These are phyloP conservation scores for Caenorhabditis virilis DNA, from an alignment of 2,888 invertebrate species.

Conservation along the genomic window DNA sequence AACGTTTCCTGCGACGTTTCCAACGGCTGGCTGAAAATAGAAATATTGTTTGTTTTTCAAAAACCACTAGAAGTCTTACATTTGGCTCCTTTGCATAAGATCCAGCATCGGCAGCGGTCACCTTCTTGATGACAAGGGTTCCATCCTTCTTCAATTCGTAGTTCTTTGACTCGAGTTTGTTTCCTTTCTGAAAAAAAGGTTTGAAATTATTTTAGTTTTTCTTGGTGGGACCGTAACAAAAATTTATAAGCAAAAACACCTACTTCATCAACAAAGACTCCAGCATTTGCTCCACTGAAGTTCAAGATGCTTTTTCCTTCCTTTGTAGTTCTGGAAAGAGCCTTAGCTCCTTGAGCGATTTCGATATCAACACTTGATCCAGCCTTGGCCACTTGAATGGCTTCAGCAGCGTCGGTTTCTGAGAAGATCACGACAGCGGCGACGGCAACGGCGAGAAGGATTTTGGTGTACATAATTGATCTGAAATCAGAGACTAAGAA, in stretches of 20 bases:
- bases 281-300: not conserved
- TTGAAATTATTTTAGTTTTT: too few species aligned
- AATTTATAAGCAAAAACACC: not conserved
- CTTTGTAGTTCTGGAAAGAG: not conserved
- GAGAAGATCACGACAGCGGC: not conserved
- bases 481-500: too few species aligned
- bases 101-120: slow-evolving; percentile 28
- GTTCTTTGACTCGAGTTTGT: slow-evolving; percentile 3
- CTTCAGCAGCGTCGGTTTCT: not conserved
- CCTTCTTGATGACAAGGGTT: slow-evolving; percentile 31
- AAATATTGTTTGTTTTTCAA: too few species aligned
- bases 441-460: not conserved
- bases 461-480: too few species aligned
- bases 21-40: too few species aligned
- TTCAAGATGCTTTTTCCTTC: not conserved
- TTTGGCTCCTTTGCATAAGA: slow-evolving; percentile 15
- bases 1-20: not conserved
- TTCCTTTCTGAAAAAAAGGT: slow-evolving; percentile 8
- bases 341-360: not conserved
- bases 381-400: not conserved
- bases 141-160: slow-evolving; percentile 2
- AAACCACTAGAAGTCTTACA: slow-evolving; percentile 7
- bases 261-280: slow-evolving; percentile 7
- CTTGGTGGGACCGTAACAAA: too few species aligned
- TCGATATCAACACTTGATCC: not conserved